A percentile compares a stretch with the other conserved stretches of the same genome.
These are phyloP conservation scores for Oxygymnocypris stewartii DNA, from an alignment of 2,113 vertebrate genomes.

Conservation along the genomic window DNA sequence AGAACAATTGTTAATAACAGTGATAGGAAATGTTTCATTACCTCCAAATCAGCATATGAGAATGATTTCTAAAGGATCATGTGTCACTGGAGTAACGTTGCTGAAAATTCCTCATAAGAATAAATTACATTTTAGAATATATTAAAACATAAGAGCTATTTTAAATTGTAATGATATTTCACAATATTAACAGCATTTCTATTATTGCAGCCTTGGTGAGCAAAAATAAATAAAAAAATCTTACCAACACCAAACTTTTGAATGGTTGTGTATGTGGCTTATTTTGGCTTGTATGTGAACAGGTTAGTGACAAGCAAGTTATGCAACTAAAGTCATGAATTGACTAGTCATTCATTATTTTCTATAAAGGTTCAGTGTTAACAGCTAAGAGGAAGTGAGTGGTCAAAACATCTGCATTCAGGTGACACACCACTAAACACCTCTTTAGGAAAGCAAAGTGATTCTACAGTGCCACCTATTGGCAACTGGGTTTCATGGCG, in stretches of 20 bases:
- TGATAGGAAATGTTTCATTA: background rate
- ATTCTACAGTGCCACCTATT: constrained; percentile 5
- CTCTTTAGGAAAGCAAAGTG: background rate
- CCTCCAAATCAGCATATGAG: background rate
- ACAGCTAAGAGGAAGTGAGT: background rate
- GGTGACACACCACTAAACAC: background rate
- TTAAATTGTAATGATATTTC: background rate
- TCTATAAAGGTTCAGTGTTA: background rate
- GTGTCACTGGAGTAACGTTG: background rate
- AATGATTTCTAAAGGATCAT: background rate
- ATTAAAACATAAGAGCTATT: background rate
- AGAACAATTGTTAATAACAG: background rate
- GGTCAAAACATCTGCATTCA: background rate
- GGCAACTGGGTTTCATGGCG: background rate
- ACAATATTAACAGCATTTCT: background rate
- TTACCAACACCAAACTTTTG: background rate
- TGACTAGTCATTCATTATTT: background rate
- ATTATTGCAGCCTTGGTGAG: background rate
- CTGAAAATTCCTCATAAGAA: background rate
- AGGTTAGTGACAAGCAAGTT: background rate
- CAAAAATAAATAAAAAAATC: background rate
- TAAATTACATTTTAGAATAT: no score
- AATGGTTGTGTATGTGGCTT: background rate
- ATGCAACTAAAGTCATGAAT: background rate
- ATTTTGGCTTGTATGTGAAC: background rate